Evolutionary conservation across 1,140 invertebrate genomes (phyloP).

Genomic region (Drosophila watanabei): DNA sequence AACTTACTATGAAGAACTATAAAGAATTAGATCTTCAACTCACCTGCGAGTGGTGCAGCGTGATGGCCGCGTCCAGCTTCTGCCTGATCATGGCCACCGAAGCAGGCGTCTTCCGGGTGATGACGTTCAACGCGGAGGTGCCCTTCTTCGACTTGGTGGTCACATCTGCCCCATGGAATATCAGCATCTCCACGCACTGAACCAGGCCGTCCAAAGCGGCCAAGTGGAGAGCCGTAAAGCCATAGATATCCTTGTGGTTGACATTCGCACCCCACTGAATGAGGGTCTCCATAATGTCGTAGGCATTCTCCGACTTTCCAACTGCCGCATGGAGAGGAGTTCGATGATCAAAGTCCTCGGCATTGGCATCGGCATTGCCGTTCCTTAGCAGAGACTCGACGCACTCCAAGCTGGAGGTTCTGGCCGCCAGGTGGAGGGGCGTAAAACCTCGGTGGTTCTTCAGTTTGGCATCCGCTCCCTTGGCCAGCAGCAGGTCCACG

Average conservation of each 20-base stretch:
- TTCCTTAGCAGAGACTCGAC: constrained; percentile 91
- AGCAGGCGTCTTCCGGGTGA: constrained; percentile 93
- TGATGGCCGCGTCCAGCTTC: constrained; percentile 92
- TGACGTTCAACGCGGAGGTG: constrained; percentile 92
- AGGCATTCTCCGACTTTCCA: constrained; percentile 90
- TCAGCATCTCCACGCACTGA: constrained; percentile 92
- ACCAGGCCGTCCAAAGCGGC: constrained; percentile 94
- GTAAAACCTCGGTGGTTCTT: constrained; percentile 92
- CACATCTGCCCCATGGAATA: constrained; percentile 94
- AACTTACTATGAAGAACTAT: background rate
- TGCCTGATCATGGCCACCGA: constrained; percentile 91
- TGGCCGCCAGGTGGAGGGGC: constrained; percentile 91
- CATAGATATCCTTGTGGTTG: constrained; percentile 94
- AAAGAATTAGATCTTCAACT: background rate
- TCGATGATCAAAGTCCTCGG: constrained; percentile 91
- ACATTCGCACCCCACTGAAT: constrained; percentile 93
- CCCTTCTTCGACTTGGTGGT: constrained; percentile 94
- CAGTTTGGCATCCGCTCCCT: constrained; percentile 90
- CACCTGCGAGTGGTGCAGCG: constrained; percentile 89
- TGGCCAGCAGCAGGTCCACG: constrained; percentile 90
- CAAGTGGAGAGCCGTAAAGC: constrained; percentile 95
- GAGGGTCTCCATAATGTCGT: constrained; percentile 91
- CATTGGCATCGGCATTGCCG: constrained; percentile 90
- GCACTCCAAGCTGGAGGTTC: constrained; percentile 91
- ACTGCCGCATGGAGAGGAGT: constrained; percentile 92